These are phyloP conservation scores for Heliconius himera DNA, from an alignment of 1,140 invertebrate species.

Conservation along the genomic window DNA sequence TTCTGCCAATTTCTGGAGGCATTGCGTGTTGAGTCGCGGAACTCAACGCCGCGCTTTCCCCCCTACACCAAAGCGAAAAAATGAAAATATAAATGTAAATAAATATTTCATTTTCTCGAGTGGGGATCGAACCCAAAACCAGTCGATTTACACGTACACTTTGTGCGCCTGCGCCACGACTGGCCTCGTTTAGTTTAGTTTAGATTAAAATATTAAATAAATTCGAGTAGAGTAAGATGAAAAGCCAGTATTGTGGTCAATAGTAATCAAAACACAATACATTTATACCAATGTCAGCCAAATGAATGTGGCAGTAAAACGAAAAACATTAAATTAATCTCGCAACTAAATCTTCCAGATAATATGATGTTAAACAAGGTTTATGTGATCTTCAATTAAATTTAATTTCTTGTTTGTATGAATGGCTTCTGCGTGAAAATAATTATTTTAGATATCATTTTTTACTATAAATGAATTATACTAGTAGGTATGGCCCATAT, in stretches of 20 bases:
- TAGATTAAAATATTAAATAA: not conserved
- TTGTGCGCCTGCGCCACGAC: too few relatives aligned
- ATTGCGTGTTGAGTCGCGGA: too few relatives aligned
- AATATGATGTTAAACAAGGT: slow-evolving; percentile 25
- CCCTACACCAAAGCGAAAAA: too few relatives aligned
- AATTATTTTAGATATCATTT: slow-evolving; percentile 2
- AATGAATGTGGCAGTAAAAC: slow-evolving; percentile 27
- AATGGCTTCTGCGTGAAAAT: slow-evolving; percentile 16
- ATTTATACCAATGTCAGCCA: slow-evolving; percentile 19
- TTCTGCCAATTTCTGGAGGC: too few relatives aligned
- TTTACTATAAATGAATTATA: too few relatives aligned
- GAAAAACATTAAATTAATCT: slow-evolving; percentile 21
- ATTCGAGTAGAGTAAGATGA: not conserved
- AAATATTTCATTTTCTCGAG: too few relatives aligned
- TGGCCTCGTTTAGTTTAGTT: too few relatives aligned
- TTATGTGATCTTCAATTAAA: slow-evolving; percentile 18
- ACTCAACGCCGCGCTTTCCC: too few relatives aligned
- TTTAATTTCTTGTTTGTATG: slow-evolving; percentile 25
- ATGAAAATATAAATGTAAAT: too few relatives aligned
- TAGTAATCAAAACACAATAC: not conserved
- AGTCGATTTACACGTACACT: too few relatives aligned
- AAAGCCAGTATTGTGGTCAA: not conserved
- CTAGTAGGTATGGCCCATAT: too few relatives aligned
- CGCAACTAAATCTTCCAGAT: slow-evolving; percentile 13
- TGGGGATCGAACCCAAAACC: too few relatives aligned